Base-by-base conservation (phyloP, 2,113 vertebrate species). In the Globicephala melas region DNA sequence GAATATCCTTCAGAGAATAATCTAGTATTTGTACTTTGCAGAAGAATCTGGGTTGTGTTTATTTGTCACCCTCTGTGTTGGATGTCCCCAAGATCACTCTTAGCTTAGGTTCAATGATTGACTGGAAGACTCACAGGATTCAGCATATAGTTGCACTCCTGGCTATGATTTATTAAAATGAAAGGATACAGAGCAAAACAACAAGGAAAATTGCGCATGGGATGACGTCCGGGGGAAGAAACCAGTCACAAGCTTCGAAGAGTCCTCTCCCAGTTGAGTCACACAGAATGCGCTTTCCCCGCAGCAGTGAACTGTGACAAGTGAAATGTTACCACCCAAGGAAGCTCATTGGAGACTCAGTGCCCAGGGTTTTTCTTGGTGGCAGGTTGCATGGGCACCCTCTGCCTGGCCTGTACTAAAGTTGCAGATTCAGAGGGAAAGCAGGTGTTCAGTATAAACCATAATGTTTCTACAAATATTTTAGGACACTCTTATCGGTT, bases 201-300 rank as follows among this genome's bases (percentile, higher is more conserved):
- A 31, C 67, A 21, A 14, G 83, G 60, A 41, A 77, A 33, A 36
- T 20, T 3, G 2, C 12, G 11, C n/a, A 10, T 5, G n/a, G 21
- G 20, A 21, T 8, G 6, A 73, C 2, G 8, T 36, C 36, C 26
- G 23, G 11, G 38, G 73, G 10, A 1, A 38, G 77, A 47, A 23
- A 20, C 36, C 33, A n/a, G 33, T 71, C 65, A 68, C 17, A 12
- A 2, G n/a, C 20, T 53, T 31, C 63, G 33, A 6, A 31, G 33
- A 18, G 31, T 21, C n/a, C n/a, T 44, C 41, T 33, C 55, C 86
- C 28, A n/a, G 63, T 2, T 44, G 80, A 38, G 23, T 33, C 55
- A 4, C 10, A 0, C 31, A 38, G 87, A 15, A 41, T 1, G 0
- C 26, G 18, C 26, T 44, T 36, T 41, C 21, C 1, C 83, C 55